phyloP scores from a whole-genome alignment of 2,797 vertebrate species.

The Pangasius macronema region DNA sequence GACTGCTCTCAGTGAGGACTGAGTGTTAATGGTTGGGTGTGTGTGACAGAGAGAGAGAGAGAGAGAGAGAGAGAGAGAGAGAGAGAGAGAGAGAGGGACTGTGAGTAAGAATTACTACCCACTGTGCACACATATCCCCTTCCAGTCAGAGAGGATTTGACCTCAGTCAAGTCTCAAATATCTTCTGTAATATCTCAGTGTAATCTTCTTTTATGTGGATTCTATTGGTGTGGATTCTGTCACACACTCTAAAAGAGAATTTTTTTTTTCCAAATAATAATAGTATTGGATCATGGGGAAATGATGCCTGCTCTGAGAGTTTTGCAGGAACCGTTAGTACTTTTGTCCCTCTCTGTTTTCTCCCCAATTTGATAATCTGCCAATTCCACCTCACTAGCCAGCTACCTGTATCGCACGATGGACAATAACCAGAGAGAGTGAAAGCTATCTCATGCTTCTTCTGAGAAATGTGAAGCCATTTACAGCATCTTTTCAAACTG shows the following conservation, averaged over 20 bases:
- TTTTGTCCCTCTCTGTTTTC: not conserved
- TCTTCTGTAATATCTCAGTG: not conserved
- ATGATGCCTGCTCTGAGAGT: not conserved
- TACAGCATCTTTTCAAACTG: not conserved
- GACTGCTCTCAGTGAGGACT: constrained; percentile 34
- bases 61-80: not conserved
- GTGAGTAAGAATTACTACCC: constrained; percentile 30
- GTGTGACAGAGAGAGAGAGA: not conserved
- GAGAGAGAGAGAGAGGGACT: not conserved
- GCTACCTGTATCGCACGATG: not conserved
- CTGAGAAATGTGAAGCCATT: not conserved
- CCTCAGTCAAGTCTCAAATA: constrained; percentile 13
- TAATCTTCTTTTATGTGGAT: constrained; percentile 2
- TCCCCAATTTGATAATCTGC: not conserved
- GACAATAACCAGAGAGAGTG: not conserved
- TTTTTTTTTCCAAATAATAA: not conserved
- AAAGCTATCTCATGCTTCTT: not conserved
- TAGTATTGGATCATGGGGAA: not conserved
- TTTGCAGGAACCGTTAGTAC: not conserved
- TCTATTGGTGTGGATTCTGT: not conserved
- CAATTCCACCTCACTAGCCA: not conserved
- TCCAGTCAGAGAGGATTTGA: constrained; percentile 25
- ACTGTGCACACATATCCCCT: constrained; percentile 25
- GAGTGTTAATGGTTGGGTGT: constrained; percentile 18
- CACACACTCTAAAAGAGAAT: not conserved